Base-by-base conservation (phyloP, 2,113 vertebrate species). In the Stigmatopora argus region DNA sequence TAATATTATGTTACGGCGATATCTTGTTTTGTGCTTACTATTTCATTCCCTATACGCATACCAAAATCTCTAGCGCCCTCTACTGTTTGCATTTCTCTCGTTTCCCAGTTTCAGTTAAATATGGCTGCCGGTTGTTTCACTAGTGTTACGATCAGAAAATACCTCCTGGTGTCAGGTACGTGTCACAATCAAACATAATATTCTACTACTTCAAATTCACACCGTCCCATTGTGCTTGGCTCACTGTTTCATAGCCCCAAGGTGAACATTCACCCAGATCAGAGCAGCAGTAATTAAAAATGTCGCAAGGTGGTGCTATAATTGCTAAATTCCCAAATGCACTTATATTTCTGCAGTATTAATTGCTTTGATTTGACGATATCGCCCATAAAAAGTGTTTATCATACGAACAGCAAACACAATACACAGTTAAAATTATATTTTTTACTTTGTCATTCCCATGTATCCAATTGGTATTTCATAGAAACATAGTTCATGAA, bases 251-350 rank as follows among this genome's bases (percentile, higher is more conserved):
- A 63, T 48, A 13, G 5, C n/a, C 5, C 47, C 17, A 2, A 51
- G 26, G 46, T 35, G 17, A 64, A 64, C 26, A 9, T 35, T 64
- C 46, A 35, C 62, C 62, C n/a, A 19, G 46, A 64, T 64, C 23
- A 11, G 17, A 34, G 62, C 47, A 13, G 1, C 62, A 19, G 13
- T 51, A 51, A 5, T 8, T 51, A 48, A 9, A 31, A 2, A 0
- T 12, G 17, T 13, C 62, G 21, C 62, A 13, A n/a, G 46, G 26
- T 49, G 62, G 62, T 18, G 47, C 46, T 63, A 15, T 62, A 47
- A 23, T 47, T 13, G 7, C 44, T n/a, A n/a, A 49, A 64, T 60
- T 60, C n/a, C 38, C 35, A 44, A 44, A 56, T 8, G 11, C 14
- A 53, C 11, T 1, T 53, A 14, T 56, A 46, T 13, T 41, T 41